Base-by-base conservation (phyloP, 2,888 invertebrate genomes). In the Conistra vaccinii region DNA sequence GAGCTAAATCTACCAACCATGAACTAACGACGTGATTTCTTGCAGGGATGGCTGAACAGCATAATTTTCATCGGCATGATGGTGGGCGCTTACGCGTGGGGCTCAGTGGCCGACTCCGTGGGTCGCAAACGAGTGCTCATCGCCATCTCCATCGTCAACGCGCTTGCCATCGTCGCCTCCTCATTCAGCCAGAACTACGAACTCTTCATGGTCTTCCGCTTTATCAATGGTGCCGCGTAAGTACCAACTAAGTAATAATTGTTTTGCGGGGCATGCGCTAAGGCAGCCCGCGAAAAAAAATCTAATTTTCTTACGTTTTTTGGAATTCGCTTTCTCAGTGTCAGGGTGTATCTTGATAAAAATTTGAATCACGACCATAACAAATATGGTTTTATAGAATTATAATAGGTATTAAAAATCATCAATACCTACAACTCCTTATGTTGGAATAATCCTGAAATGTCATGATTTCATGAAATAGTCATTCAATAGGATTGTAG, bases 221-320 rank as follows among this genome's bases (percentile, higher is more conserved):
- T 99, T 93, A 97, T 99, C 90, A 99, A 99, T 93, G 99, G 99
- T 88, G 98, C 99, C 91, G 99, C 99, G 99, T 99, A 97, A 98
- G 98, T 42, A 10, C 6, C 9, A 51, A 51, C 10, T n/a, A 4
- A 51, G 4, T n/a, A 4, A n/a, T 26, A n/a, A 0, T 2, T 14
- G 12, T 42, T 26, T 20, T 12, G 42, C n/a, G n/a, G n/a, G n/a
- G n/a, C n/a, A n/a, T n/a, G n/a, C n/a, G n/a, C n/a, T n/a, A n/a
- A n/a, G n/a, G n/a, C n/a, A n/a, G n/a, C n/a, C n/a, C n/a, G n/a
- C n/a, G n/a, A n/a, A n/a, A n/a, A n/a, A n/a, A n/a, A n/a, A n/a
- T n/a, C n/a, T n/a, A n/a, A n/a, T n/a, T n/a, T n/a, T n/a, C n/a
- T n/a, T n/a, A n/a, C n/a, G n/a, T n/a, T n/a, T n/a, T n/a, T n/a